A percentile compares a stretch with the other conserved stretches of the same genome.
Evolutionary conservation across 2,888 invertebrate genomes (phyloP).

Genomic region (Lithophane semibrunnea): DNA sequence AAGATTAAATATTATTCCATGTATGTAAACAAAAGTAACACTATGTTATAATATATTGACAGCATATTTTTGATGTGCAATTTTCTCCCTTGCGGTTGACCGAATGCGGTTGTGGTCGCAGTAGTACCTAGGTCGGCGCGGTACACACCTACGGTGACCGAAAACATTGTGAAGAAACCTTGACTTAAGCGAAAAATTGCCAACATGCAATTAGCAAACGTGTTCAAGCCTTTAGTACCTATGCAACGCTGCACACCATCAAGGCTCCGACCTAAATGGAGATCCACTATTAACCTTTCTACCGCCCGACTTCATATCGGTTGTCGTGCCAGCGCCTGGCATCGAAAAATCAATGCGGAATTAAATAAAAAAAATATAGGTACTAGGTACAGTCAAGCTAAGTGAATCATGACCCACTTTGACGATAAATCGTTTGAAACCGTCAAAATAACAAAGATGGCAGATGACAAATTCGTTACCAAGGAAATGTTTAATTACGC

Average conservation of each 20-base stretch:
- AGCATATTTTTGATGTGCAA: neutral
- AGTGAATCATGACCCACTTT: no score
- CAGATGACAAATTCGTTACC: no score
- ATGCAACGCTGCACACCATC: no score
- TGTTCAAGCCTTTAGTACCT: neutral
- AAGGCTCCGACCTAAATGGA: neutral
- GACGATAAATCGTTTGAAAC: no score
- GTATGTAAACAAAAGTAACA: neutral
- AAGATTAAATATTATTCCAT: neutral
- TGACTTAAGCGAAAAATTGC: neutral
- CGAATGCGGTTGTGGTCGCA: neutral
- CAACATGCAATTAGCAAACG: neutral
- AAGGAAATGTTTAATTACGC: no score
- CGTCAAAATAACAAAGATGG: no score
- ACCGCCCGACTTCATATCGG: no score
- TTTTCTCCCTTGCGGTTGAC: neutral
- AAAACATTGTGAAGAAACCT: slow-evolving; percentile 18
- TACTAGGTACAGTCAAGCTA: no score
- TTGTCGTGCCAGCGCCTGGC: no score
- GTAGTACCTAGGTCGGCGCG: no score
- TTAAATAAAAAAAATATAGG: no score
- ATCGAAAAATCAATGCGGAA: no score
- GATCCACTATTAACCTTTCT: neutral
- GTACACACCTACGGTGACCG: neutral
- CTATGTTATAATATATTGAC: neutral